A percentile compares a stretch with the other conserved stretches of the same genome.
Evolutionary conservation across 2,113 vertebrate species (phyloP).

Genomic region (Scophthalmus maximus): DNA sequence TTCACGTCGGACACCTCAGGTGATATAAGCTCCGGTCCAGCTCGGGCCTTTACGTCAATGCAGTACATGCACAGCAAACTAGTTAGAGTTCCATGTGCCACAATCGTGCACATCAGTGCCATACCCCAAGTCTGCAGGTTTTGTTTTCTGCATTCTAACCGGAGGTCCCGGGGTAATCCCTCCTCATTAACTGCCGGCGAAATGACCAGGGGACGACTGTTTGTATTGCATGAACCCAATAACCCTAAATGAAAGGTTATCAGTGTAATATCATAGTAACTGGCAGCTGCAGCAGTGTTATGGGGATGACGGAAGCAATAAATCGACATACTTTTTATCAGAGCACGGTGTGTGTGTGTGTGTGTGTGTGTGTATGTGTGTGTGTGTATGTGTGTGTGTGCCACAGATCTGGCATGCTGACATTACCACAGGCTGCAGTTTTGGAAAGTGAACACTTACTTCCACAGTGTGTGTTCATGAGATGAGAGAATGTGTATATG

Average conservation of each 20-base stretch:
- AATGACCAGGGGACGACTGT: conserved; percentile 11
- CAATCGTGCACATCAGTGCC: not conserved
- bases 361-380: not conserved
- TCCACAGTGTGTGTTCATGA: not conserved
- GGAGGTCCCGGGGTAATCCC: conserved; percentile 12
- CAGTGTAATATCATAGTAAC: conserved; percentile 30
- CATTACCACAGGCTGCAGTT: conserved; percentile 24
- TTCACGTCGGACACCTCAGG: conserved; percentile 8
- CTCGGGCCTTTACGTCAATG: not conserved
- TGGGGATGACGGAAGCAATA: conserved; percentile 53
- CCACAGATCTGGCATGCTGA: conserved; percentile 30
- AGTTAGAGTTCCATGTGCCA: not conserved
- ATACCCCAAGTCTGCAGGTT: not conserved
- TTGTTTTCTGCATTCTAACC: conserved; percentile 1
- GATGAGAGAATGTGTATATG: conserved; percentile 1
- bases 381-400: conserved; percentile 8
- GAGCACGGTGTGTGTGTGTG: conserved; percentile 8
- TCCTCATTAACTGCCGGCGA: conserved; percentile 22
- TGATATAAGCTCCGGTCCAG: conserved; percentile 10
- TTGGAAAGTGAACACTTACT: conserved; percentile 13
- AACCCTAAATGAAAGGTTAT: conserved; percentile 52
- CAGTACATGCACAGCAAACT: not conserved
- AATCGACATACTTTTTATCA: conserved; percentile 24
- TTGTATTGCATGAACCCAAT: conserved; percentile 10
- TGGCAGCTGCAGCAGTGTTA: conserved; percentile 24